phyloP scores from a whole-genome alignment of 1,140 invertebrate genomes.

The Trichonephila clavipes region DNA sequence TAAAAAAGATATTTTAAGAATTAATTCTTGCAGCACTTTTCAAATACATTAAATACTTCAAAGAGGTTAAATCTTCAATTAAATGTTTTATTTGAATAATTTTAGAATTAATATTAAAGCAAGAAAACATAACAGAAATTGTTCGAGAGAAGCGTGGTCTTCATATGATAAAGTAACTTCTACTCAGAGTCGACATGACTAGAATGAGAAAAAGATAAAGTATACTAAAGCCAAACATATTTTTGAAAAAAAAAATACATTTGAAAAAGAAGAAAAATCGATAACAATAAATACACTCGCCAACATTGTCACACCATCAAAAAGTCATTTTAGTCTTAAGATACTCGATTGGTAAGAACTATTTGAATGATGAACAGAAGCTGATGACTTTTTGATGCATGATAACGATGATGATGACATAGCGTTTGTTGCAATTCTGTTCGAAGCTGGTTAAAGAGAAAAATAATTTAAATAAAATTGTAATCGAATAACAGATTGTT shows the following conservation, averaged over 20 bases:
- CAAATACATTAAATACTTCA: no score
- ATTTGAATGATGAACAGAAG: background rate
- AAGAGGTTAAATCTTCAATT: no score
- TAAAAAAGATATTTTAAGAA: no score
- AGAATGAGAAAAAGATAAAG: background rate
- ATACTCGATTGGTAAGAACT: background rate
- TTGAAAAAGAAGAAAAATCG: background rate
- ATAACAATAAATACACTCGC: background rate
- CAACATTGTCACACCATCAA: constrained; percentile 45
- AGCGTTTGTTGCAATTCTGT: background rate
- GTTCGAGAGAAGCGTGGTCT: no score
- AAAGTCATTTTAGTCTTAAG: constrained; percentile 55
- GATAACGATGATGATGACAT: constrained; percentile 54
- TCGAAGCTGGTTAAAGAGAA: background rate
- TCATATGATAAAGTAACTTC: no score
- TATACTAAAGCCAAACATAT: background rate
- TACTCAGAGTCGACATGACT: no score
- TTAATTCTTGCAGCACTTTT: no score
- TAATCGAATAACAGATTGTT: background rate
- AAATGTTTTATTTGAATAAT: no score
- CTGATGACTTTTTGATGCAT: constrained; percentile 56
- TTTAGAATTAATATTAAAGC: no score
- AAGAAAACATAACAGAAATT: no score
- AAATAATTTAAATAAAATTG: background rate
- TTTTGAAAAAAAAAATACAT: background rate